Conservation (phyloP, 2,113 vertebrate genomes). For the Ivindomyrus marchei region DNA sequence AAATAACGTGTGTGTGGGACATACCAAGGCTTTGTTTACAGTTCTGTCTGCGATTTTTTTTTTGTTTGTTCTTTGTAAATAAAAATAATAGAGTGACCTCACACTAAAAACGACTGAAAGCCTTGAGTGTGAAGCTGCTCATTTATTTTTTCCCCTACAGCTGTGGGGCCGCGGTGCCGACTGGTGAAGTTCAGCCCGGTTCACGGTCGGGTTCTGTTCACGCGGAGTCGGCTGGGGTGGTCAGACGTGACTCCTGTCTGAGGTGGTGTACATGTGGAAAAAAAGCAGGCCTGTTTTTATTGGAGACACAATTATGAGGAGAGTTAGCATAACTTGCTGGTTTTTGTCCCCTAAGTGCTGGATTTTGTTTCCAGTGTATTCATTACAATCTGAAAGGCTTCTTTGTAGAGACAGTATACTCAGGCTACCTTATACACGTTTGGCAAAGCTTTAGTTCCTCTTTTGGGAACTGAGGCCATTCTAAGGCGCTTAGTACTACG, state of each 20-base stretch:
- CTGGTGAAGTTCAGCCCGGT: neutral
- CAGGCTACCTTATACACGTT: neutral
- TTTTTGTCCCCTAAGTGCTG: neutral
- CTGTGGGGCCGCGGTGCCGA: neutral
- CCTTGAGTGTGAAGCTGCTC: neutral
- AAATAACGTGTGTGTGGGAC: neutral
- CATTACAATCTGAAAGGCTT: conserved; percentile 5
- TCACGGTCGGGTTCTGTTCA: neutral
- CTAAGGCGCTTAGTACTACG: neutral
- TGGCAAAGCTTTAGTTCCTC: neutral
- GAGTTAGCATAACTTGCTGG: neutral
- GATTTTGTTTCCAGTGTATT: conserved; percentile 1
- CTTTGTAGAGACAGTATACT: neutral
- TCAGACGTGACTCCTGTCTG: neutral
- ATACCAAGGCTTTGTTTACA: neutral
- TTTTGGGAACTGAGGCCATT: neutral
- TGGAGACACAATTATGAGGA: neutral
- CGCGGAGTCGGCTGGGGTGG: neutral
- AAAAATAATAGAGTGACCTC: neutral
- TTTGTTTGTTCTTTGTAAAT: neutral
- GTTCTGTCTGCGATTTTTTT: neutral
- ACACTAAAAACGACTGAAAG: neutral
- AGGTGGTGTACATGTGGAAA: neutral
- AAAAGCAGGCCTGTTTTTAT: neutral
- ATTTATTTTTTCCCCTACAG: neutral